phyloP scores from a whole-genome alignment of 2,888 invertebrate species.

The Acronicta alni region DNA sequence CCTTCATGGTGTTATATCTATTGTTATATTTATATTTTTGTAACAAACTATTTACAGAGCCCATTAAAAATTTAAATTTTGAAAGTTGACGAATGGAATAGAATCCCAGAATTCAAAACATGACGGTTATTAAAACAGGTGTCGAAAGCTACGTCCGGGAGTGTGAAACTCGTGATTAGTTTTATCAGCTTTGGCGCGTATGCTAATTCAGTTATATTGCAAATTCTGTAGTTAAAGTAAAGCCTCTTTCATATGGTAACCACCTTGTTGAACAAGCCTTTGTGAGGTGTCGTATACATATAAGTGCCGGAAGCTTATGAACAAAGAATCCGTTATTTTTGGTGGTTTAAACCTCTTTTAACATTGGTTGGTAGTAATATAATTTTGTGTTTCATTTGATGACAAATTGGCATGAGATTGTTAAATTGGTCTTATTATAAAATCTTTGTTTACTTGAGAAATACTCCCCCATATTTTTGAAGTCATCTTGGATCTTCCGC shows the following conservation, averaged over 20 bases:
- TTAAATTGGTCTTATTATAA: background rate
- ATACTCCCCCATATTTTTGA: too few species aligned
- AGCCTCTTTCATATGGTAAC: conserved; percentile 47
- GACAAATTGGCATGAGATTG: conserved; percentile 29
- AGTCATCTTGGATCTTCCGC: too few species aligned
- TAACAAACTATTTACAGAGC: too few species aligned
- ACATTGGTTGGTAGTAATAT: conserved; percentile 5
- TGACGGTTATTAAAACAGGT: conserved; percentile 5
- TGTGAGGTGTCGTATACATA: conserved; percentile 1
- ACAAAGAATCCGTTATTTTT: conserved; percentile 40
- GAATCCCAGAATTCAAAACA: conserved; percentile 10
- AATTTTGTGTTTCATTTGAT: conserved; percentile 16
- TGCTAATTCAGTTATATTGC: conserved; percentile 46
- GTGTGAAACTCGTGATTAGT: conserved; percentile 42
- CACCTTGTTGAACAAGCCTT: conserved; percentile 16
- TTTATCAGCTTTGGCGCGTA: conserved; percentile 40
- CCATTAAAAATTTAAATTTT: background rate
- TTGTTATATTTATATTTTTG: too few species aligned
- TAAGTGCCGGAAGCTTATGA: conserved; percentile 34
- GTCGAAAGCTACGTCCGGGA: conserved; percentile 27
- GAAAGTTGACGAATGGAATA: background rate
- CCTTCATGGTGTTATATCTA: too few species aligned
- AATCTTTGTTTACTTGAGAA: conserved; percentile 21
- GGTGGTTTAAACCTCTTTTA: conserved; percentile 20
- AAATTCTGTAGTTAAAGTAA: conserved; percentile 20